Conservation (phyloP, 2,888 invertebrate species). For the Chrysotoxum bicinctum region DNA sequence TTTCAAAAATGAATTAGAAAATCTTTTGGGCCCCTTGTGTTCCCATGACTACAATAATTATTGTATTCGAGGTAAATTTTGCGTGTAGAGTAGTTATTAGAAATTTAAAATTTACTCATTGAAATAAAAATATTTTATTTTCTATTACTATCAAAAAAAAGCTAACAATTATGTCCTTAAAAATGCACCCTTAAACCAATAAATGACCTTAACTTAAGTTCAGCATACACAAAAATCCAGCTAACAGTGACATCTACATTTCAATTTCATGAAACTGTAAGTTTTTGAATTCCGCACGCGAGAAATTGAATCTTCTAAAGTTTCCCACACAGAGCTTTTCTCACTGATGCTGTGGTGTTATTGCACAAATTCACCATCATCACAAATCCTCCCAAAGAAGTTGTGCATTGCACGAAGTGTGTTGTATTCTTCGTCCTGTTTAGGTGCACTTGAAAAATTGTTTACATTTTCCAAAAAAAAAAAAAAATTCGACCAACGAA, state of each 20-base stretch:
- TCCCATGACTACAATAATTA: too few relatives aligned
- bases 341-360: slow-evolving; percentile 24
- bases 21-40: too few relatives aligned
- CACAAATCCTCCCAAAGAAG: slow-evolving; percentile 30
- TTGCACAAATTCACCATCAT: slow-evolving; percentile 57
- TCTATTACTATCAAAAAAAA: too few relatives aligned
- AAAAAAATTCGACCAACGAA: slow-evolving; percentile 11
- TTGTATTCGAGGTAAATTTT: too few relatives aligned
- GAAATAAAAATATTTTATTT: too few relatives aligned
- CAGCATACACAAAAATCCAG: background rate
- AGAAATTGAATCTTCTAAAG: slow-evolving; percentile 50
- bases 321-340: slow-evolving; percentile 48
- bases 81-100: too few relatives aligned
- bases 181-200: background rate
- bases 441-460: slow-evolving; percentile 35
- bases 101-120: too few relatives aligned
- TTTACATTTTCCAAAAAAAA: slow-evolving; percentile 49
- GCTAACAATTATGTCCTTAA: background rate
- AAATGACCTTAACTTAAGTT: background rate
- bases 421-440: slow-evolving; percentile 26
- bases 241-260: slow-evolving; percentile 31
- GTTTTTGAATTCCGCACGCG: background rate
- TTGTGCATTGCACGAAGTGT: slow-evolving; percentile 15
- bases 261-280: slow-evolving; percentile 22
- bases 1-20: too few relatives aligned